Evolutionary conservation across 2,888 invertebrate species (phyloP).

Genomic region (Drosophila sordidula): DNA sequence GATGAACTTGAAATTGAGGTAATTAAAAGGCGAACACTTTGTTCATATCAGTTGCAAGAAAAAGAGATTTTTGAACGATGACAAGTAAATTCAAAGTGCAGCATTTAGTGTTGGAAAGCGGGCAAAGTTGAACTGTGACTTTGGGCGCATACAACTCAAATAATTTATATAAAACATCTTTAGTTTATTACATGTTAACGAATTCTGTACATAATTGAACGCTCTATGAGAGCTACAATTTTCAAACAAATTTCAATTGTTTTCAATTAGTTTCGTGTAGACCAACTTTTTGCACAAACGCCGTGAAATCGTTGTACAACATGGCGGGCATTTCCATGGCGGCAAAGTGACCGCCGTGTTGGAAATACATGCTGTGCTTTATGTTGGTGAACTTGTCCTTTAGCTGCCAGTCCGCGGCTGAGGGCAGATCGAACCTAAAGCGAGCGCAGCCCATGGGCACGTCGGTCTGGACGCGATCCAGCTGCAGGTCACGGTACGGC

Average conservation of each 20-base stretch:
- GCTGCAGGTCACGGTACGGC: slow-evolving; percentile 49
- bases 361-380: slow-evolving; percentile 88
- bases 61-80: neutral
- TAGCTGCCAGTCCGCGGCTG: slow-evolving; percentile 87
- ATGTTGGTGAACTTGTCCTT: slow-evolving; percentile 88
- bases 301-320: slow-evolving; percentile 89
- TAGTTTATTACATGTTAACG: neutral
- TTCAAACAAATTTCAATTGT: neutral
- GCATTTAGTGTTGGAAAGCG: slow-evolving; percentile 19
- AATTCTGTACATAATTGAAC: neutral
- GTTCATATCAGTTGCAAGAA: neutral
- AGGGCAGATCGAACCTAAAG: slow-evolving; percentile 89
- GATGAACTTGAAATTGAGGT: neutral
- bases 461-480: slow-evolving; percentile 87
- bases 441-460: slow-evolving; percentile 91
- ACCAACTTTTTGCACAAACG: slow-evolving; percentile 86
- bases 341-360: slow-evolving; percentile 93
- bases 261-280: slow-evolving; percentile 18
- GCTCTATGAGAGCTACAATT: neutral
- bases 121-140: neutral
- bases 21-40: slow-evolving; percentile 3
- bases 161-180: neutral
- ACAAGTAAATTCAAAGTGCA: slow-evolving; percentile 6
- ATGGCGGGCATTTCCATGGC: slow-evolving; percentile 92
- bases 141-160: slow-evolving; percentile 7